These are phyloP conservation scores for Helarctos malayanus DNA, from an alignment of 2,797 vertebrate species.

Conservation along the genomic window DNA sequence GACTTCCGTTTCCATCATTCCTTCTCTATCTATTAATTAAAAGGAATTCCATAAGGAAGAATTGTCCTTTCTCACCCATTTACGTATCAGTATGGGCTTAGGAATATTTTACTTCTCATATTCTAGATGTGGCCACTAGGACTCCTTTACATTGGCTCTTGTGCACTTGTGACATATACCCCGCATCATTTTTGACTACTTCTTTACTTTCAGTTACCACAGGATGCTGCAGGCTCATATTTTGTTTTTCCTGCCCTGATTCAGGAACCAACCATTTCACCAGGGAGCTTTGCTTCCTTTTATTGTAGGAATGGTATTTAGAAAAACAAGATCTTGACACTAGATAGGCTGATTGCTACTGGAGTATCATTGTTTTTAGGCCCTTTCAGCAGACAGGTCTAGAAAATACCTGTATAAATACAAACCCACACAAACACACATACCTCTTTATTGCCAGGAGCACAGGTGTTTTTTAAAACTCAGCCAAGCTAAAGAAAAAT, in stretches of 20 bases:
- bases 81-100: neutral
- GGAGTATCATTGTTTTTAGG: neutral
- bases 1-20: neutral
- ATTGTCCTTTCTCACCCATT: neutral
- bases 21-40: neutral
- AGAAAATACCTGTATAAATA: slow-evolving; percentile 1
- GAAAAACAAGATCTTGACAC: neutral
- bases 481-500: neutral
- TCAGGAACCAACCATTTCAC: neutral
- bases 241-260: neutral
- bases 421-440: neutral
- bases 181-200: neutral
- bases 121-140: neutral
- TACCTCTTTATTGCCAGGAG: neutral
- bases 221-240: neutral
- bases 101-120: neutral
- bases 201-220: neutral
- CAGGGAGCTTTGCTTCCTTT: neutral
- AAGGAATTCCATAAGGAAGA: neutral
- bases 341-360: neutral
- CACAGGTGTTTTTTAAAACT: slow-evolving; percentile 33
- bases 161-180: neutral
- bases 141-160: neutral
- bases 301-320: neutral
- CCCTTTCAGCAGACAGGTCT: neutral